Conservation (phyloP, 2,888 invertebrate species). For the Chouioia cunea region DNA sequence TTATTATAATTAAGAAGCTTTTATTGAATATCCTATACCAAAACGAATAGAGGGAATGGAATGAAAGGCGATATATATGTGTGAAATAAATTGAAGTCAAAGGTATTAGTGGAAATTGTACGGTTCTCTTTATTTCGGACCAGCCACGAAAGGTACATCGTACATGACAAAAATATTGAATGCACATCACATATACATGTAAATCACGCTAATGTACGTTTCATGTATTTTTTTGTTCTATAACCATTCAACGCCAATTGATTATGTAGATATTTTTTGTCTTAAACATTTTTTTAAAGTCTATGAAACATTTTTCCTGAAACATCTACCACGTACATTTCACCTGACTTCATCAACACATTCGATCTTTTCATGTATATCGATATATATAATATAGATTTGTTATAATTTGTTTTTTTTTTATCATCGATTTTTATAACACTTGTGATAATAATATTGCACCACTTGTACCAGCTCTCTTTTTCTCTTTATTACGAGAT, state of each 20-base stretch:
- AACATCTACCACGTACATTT: conserved; percentile 41
- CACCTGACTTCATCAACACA: no score
- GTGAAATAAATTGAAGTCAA: background rate
- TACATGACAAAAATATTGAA: conserved; percentile 47
- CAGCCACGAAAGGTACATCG: conserved; percentile 45
- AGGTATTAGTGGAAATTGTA: conserved; percentile 35
- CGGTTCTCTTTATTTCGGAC: conserved; percentile 44
- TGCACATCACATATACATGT: conserved; percentile 46
- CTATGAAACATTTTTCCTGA: conserved; percentile 39
- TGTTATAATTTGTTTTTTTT: no score
- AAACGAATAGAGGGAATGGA: no score
- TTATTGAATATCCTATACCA: no score
- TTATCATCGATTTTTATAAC: no score
- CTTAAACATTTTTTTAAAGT: conserved; percentile 24
- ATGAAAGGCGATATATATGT: no score
- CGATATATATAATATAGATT: no score
- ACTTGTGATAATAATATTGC: no score
- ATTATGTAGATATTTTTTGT: conserved; percentile 25
- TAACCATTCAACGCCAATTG: conserved; percentile 43
- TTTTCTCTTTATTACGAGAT: background rate
- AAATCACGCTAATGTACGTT: conserved; percentile 41
- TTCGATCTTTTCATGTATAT: no score
- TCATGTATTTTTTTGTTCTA: conserved; percentile 5
- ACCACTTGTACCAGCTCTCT: no score
- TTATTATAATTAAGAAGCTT: no score